Evolutionary conservation across 2,797 vertebrate genomes (phyloP).

Genomic region (Trematomus bernacchii): DNA sequence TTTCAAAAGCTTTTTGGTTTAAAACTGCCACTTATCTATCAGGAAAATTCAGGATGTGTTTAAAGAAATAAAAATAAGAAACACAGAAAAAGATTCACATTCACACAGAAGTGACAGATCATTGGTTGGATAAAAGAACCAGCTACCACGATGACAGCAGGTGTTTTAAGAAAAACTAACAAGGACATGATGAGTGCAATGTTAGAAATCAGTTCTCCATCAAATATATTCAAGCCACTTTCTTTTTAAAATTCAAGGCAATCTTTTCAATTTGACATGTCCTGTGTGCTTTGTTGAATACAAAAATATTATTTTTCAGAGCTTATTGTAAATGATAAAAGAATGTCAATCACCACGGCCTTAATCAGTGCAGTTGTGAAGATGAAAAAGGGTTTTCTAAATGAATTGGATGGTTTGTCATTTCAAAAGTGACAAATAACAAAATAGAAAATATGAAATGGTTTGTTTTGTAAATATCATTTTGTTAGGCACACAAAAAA

Average conservation of each 20-base stretch:
- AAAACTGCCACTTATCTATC: constrained; percentile 60
- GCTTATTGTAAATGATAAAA: constrained; percentile 31
- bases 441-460: constrained; percentile 16
- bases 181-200: constrained; percentile 30
- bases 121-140: constrained; percentile 39
- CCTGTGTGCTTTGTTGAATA: constrained; percentile 21
- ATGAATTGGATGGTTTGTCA: constrained; percentile 11
- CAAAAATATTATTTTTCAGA: constrained; percentile 12
- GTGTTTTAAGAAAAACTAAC: constrained; percentile 48
- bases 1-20: constrained; percentile 75
- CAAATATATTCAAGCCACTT: constrained; percentile 29
- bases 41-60: constrained; percentile 43
- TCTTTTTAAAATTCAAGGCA: constrained; percentile 36
- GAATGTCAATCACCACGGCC: constrained; percentile 20
- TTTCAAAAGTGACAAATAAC: constrained; percentile 21
- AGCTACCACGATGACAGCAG: constrained; percentile 22
- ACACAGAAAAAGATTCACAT: constrained; percentile 44
- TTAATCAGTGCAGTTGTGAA: constrained; percentile 21
- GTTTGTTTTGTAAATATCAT: constrained; percentile 39
- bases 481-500: constrained; percentile 18
- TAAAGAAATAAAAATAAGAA: constrained; percentile 28
- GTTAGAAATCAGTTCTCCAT: constrained; percentile 25
- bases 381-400: constrained; percentile 12
- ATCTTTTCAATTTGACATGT: constrained; percentile 37
- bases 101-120: constrained; percentile 24